Evolutionary conservation across 2,797 vertebrate species (phyloP).

Genomic region (Apogon talboti): DNA sequence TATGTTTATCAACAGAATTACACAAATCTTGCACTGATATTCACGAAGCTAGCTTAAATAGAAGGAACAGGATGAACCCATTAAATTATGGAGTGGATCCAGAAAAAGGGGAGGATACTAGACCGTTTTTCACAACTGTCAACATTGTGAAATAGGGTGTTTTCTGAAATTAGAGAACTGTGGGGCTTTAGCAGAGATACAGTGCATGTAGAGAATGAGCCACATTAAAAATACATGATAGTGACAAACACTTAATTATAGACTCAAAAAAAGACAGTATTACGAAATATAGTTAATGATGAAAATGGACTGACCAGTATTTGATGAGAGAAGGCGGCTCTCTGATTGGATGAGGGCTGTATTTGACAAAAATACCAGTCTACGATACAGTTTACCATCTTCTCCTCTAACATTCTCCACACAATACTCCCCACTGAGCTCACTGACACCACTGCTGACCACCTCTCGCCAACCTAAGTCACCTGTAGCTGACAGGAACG

Average conservation of each 20-base stretch:
- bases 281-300: background rate
- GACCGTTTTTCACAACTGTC: too few species aligned
- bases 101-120: too few species aligned
- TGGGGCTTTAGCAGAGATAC: too few species aligned
- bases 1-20: too few species aligned
- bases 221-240: too few species aligned
- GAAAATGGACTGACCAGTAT: conserved; percentile 57
- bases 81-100: too few species aligned
- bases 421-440: conserved; percentile 90
- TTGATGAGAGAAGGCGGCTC: conserved; percentile 82
- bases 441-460: conserved; percentile 84
- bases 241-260: background rate
- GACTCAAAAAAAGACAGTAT: background rate
- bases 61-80: too few species aligned
- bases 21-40: too few species aligned
- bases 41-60: too few species aligned
- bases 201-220: too few species aligned
- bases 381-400: conserved; percentile 87
- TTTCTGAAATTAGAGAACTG: too few species aligned
- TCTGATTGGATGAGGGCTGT: conserved; percentile 94
- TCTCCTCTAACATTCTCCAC: conserved; percentile 94
- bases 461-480: conserved; percentile 91
- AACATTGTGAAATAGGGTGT: too few species aligned
- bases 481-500: conserved; percentile 93
- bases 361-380: conserved; percentile 92